These are phyloP conservation scores for Alaudala cheleensis DNA, from an alignment of 2,113 vertebrate genomes.

Conservation along the genomic window DNA sequence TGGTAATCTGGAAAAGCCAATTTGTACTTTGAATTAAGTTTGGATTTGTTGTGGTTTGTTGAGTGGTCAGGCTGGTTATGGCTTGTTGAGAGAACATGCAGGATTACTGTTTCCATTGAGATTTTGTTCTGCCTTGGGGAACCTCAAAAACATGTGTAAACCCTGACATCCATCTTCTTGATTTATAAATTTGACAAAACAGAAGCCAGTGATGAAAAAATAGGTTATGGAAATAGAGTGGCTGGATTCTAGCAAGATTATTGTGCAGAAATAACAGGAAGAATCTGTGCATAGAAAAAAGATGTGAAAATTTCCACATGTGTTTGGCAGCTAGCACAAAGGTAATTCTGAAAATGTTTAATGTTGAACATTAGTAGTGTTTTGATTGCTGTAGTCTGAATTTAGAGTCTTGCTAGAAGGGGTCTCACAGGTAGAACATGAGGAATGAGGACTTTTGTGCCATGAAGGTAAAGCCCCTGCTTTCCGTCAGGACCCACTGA, in stretches of 20 bases:
- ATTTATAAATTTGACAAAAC: not conserved
- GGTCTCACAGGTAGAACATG: not conserved
- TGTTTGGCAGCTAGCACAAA: not conserved
- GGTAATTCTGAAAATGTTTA: not conserved
- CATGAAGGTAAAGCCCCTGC: not conserved
- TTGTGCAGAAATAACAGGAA: not conserved
- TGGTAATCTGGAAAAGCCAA: not conserved
- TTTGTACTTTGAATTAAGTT: not conserved
- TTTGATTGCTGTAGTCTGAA: not conserved
- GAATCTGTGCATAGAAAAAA: not conserved
- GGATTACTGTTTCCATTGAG: not conserved
- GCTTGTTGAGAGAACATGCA: not conserved
- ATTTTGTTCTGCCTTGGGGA: not conserved
- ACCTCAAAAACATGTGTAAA: not conserved
- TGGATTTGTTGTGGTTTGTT: not conserved
- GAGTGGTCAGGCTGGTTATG: not conserved
- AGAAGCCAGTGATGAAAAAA: not conserved
- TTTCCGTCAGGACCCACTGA: rapidly evolving
- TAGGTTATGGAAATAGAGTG: not conserved
- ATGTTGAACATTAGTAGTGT: not conserved
- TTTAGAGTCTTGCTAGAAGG: not conserved
- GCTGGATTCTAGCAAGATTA: not conserved
- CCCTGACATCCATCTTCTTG: not conserved
- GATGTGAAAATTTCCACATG: rapidly evolving
- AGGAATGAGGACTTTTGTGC: not conserved